phyloP scores from a whole-genome alignment of 2,797 vertebrate species.

The Anisognathus igniventris region DNA sequence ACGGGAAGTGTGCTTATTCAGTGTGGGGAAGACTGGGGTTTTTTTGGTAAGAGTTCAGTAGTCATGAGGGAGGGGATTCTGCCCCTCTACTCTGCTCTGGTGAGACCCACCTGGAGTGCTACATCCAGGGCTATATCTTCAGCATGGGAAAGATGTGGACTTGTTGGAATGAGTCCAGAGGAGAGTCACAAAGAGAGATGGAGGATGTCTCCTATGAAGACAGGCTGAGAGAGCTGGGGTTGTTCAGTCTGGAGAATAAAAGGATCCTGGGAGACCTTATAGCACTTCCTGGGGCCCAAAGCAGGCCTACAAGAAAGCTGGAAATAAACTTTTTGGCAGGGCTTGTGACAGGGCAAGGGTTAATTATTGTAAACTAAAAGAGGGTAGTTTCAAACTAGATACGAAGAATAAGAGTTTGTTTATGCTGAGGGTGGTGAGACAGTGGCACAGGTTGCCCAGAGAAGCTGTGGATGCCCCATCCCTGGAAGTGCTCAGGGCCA shows the following conservation, averaged over 20 bases:
- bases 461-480: background rate
- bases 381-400: background rate
- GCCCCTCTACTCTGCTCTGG: accelerated
- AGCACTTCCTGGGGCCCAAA: background rate
- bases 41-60: background rate
- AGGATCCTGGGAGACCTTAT: background rate
- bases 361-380: background rate
- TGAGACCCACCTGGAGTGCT: background rate
- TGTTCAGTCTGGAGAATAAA: background rate
- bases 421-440: accelerated
- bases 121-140: background rate
- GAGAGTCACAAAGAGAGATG: background rate
- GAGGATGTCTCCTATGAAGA: background rate
- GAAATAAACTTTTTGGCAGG: background rate
- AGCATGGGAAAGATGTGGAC: background rate
- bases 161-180: background rate
- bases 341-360: accelerated
- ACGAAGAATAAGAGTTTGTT: background rate
- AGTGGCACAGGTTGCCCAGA: background rate
- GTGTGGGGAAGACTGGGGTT: background rate
- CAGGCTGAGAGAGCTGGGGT: background rate
- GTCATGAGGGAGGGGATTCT: background rate
- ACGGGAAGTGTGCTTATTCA: background rate
- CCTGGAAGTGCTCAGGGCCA: background rate
- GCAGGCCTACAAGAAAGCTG: background rate